phyloP scores from a whole-genome alignment of 2,113 vertebrate species.

The Prionailurus bengalensis region DNA sequence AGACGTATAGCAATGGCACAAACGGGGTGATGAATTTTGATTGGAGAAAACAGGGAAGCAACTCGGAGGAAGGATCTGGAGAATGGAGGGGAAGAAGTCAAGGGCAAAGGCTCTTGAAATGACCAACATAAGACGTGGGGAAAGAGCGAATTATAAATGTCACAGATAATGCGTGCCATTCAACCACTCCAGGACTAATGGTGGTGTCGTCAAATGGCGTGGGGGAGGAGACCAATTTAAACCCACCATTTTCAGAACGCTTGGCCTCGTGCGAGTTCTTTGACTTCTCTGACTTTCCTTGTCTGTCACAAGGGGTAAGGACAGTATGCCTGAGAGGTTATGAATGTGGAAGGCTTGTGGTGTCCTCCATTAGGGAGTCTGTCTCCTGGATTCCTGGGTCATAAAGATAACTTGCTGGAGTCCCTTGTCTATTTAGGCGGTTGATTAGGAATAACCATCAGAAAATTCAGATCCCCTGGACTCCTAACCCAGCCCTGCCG shows the following conservation, averaged over 20 bases:
- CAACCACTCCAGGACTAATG: accelerated
- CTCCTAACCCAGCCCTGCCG: not conserved
- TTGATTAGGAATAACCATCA: no score
- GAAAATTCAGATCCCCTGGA: not conserved
- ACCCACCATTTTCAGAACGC: not conserved
- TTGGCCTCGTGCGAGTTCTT: not conserved
- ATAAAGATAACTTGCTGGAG: not conserved
- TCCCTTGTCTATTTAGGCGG: not conserved
- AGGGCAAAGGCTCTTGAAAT: not conserved
- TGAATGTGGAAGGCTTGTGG: accelerated
- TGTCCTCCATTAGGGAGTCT: not conserved
- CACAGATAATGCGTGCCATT: not conserved
- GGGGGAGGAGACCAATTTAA: not conserved
- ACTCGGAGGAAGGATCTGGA: not conserved
- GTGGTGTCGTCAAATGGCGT: accelerated
- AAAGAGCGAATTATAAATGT: not conserved
- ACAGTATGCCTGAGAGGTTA: accelerated
- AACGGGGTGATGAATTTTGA: not conserved
- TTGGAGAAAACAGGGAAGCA: not conserved
- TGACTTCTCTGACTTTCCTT: not conserved
- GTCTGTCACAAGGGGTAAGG: not conserved
- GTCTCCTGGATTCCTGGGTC: not conserved
- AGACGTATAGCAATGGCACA: no score
- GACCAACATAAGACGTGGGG: not conserved
- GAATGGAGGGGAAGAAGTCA: not conserved